These are phyloP conservation scores for Sinelater perroti DNA, from an alignment of 2,888 invertebrate species.

Conservation along the genomic window DNA sequence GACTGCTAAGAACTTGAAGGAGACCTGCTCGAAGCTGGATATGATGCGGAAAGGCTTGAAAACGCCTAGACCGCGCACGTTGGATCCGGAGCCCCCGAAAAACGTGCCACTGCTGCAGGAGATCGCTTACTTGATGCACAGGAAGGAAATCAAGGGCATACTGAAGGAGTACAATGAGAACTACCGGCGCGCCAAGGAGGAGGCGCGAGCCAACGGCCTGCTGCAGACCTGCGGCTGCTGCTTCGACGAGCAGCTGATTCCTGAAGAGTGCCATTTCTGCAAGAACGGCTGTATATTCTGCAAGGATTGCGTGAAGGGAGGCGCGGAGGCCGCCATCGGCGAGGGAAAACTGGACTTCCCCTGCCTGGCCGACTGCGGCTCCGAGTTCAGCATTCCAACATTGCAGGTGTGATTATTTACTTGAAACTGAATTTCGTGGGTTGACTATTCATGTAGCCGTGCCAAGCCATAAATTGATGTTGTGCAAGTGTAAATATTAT, in stretches of 20 bases:
- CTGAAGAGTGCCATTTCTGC: conserved; percentile 57
- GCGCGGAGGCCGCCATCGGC: conserved; percentile 58
- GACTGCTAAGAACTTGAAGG: conserved; percentile 48
- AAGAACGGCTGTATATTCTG: conserved; percentile 58
- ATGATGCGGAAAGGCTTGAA: conserved; percentile 44
- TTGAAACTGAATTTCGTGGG: too few relatives aligned
- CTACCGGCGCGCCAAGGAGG: conserved; percentile 50
- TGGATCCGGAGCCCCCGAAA: conserved; percentile 38
- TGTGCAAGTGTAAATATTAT: too few relatives aligned
- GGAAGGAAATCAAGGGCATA: conserved; percentile 50
- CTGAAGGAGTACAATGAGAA: conserved; percentile 49
- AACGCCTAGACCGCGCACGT: conserved; percentile 36
- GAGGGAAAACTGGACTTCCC: conserved; percentile 60
- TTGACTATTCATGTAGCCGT: too few relatives aligned
- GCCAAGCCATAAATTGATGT: too few relatives aligned
- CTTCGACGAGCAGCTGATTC: conserved; percentile 64
- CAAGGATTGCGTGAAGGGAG: conserved; percentile 59
- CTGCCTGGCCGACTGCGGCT: conserved; percentile 61
- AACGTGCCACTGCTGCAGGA: conserved; percentile 50
- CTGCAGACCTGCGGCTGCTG: conserved; percentile 65
- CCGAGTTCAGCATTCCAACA: conserved; percentile 58
- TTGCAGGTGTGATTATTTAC: conserved; percentile 54
- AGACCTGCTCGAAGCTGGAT: conserved; percentile 47
- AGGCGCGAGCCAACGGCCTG: conserved; percentile 55
- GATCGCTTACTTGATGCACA: conserved; percentile 54